These are phyloP conservation scores for Gila orcuttii DNA, from an alignment of 2,113 vertebrate species.

Conservation along the genomic window DNA sequence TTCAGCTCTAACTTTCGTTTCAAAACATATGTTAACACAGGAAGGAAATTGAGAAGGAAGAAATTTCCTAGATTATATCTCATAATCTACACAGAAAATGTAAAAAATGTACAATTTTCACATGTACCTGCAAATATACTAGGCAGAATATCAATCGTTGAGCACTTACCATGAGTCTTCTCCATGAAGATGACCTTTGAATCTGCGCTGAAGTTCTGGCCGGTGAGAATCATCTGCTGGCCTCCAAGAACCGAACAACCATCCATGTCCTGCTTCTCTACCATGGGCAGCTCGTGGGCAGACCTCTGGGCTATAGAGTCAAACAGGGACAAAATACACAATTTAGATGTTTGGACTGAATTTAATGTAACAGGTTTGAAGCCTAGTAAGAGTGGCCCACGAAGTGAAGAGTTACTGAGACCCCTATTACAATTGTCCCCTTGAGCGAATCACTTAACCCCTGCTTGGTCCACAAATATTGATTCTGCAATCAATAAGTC, in stretches of 20 bases:
- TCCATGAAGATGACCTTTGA: slow-evolving; percentile 96
- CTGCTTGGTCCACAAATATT: background rate
- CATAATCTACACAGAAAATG: background rate
- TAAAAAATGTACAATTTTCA: background rate
- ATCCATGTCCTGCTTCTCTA: slow-evolving; percentile 95
- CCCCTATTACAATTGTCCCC: background rate
- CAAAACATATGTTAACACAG: background rate
- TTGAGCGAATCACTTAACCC: background rate
- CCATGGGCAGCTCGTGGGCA: slow-evolving; percentile 96
- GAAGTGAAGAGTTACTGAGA: background rate
- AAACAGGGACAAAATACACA: background rate
- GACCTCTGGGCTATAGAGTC: slow-evolving; percentile 88
- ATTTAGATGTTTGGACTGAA: background rate
- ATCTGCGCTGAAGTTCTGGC: slow-evolving; percentile 96
- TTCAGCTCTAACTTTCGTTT: background rate
- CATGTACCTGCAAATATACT: background rate
- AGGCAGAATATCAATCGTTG: background rate
- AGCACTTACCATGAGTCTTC: slow-evolving; percentile 88
- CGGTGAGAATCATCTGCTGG: slow-evolving; percentile 96
- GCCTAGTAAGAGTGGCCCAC: background rate
- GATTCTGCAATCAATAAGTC: background rate
- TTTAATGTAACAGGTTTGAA: background rate
- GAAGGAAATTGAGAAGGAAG: background rate
- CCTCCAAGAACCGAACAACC: slow-evolving; percentile 93
- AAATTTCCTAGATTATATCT: background rate